Base-by-base conservation (phyloP, 2,888 invertebrate genomes). In the Ramazzottius varieornatus region DNA sequence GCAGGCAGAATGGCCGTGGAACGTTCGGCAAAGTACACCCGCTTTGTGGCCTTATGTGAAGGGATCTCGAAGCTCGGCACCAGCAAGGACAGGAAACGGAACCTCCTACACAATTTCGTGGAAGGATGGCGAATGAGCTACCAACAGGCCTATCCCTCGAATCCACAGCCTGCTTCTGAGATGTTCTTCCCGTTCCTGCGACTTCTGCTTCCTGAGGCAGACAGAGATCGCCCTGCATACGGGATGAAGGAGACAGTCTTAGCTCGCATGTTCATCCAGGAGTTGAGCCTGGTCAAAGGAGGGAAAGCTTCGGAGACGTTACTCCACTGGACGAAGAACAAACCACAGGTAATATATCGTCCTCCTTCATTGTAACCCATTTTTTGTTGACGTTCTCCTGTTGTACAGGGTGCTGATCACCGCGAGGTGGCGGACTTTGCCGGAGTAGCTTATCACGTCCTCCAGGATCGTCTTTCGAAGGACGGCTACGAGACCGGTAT, bases 221-320 rank as follows among this genome's bases (percentile, higher is more conserved):
- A 93, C 72, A 82, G 84, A 69, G 84, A 86, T 69, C 81, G 92
- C 69, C 82, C 82, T 46, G 81, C 88, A 0, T 89, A 89, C 76
- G 87, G 89, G 32, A 79, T 93, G 67, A 87, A 88, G 77, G 85
- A 86, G 73, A 13, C 8, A 4, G 4, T n/a, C 4, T 24, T 65
- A 24, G 65, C 65, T 8, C 64, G 33, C 16, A 2, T 65, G 8
- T 65, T n/a, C 32, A 65, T 65, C 32, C 8, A 32, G 29, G 64
- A 54, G n/a, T 16, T 65, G 32, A 33, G 65, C 29, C 32, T 65
- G 64, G n/a, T 64, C 8, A 64, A 64, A 16, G 32, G 64, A 64
- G 16, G 32, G 24, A n/a, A n/a, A 24, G 64, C 54, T 29, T 64
- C 65, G 32, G 8, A 64, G 33, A 8, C 13, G 32, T 33, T 65